Percentiles rank a stretch among this genome's conserved stretches.
phyloP scores from a whole-genome alignment of 1,140 invertebrate genomes.

The Aphaenogaster rudis region DNA sequence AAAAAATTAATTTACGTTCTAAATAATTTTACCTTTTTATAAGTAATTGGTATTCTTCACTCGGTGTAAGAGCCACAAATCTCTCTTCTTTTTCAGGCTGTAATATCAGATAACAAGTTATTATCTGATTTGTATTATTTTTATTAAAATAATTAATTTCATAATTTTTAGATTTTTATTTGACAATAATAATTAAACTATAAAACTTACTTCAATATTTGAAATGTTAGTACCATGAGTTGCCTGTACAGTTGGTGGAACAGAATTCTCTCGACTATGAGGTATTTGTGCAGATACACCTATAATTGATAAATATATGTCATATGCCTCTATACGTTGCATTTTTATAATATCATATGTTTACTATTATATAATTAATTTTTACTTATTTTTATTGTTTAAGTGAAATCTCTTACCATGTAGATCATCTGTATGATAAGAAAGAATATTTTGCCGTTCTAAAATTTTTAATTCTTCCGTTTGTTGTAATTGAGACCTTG shows the following conservation, averaged over 20 bases:
- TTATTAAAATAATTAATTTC: slow-evolving; percentile 32
- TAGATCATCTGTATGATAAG: slow-evolving; percentile 77
- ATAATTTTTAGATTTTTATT: slow-evolving; percentile 11
- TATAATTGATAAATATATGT: slow-evolving; percentile 40
- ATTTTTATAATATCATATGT: not conserved
- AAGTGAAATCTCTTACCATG: slow-evolving; percentile 71
- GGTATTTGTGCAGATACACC: slow-evolving; percentile 76
- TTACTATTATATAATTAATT: not conserved
- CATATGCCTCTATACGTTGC: not conserved
- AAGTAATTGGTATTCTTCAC: slow-evolving; percentile 85
- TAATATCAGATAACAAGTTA: slow-evolving; percentile 56
- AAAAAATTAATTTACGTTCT: not conserved
- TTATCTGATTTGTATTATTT: slow-evolving; percentile 9
- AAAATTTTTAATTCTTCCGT: slow-evolving; percentile 73
- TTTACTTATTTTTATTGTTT: not conserved
- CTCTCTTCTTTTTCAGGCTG: slow-evolving; percentile 84
- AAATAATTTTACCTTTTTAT: slow-evolving; percentile 83
- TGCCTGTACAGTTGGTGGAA: slow-evolving; percentile 79
- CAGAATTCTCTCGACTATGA: slow-evolving; percentile 84
- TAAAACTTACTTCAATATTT: slow-evolving; percentile 79
- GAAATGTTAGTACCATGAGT: slow-evolving; percentile 62
- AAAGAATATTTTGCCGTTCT: slow-evolving; percentile 66
- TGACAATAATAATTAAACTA: slow-evolving; percentile 22
- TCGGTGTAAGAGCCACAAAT: slow-evolving; percentile 81
- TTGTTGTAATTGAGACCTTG: slow-evolving; percentile 70